Percentiles rank a stretch among this genome's conserved stretches.
These are phyloP conservation scores for Myiotriccus ornatus DNA, from an alignment of 2,797 vertebrate genomes.

Conservation along the genomic window DNA sequence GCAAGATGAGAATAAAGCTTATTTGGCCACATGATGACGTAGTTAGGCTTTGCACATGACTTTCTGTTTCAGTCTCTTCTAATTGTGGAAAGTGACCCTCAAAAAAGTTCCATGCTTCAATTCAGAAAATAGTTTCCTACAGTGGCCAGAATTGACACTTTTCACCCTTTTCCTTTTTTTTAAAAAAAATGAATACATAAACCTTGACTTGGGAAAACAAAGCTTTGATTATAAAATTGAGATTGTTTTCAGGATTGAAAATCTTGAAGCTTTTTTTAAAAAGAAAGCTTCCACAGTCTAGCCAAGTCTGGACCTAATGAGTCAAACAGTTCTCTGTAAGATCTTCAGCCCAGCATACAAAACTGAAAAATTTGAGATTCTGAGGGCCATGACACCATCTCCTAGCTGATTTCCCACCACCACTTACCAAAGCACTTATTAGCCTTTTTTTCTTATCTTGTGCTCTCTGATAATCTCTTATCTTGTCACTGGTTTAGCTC, in stretches of 20 bases:
- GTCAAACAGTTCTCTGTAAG: background rate
- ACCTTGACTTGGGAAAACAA: background rate
- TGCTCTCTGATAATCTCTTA: background rate
- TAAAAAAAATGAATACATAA: background rate
- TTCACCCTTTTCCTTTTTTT: background rate
- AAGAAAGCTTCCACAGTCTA: background rate
- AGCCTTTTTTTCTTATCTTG: background rate
- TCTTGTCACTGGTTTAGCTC: background rate
- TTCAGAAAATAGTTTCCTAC: background rate
- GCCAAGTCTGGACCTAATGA: background rate
- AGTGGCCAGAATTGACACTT: background rate
- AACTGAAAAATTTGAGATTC: background rate
- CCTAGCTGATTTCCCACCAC: background rate
- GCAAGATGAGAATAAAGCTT: slow-evolving; percentile 2
- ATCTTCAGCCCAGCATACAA: background rate
- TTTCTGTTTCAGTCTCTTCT: background rate
- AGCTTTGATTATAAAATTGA: background rate
- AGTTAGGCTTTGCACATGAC: background rate
- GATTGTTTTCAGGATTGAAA: background rate
- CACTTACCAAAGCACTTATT: background rate
- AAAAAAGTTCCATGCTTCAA: background rate
- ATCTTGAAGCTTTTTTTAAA: background rate
- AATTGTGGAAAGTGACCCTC: background rate
- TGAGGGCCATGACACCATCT: background rate
- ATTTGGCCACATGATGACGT: background rate